Base-by-base conservation (phyloP, 2,113 vertebrate species). In the Thymallus thymallus region DNA sequence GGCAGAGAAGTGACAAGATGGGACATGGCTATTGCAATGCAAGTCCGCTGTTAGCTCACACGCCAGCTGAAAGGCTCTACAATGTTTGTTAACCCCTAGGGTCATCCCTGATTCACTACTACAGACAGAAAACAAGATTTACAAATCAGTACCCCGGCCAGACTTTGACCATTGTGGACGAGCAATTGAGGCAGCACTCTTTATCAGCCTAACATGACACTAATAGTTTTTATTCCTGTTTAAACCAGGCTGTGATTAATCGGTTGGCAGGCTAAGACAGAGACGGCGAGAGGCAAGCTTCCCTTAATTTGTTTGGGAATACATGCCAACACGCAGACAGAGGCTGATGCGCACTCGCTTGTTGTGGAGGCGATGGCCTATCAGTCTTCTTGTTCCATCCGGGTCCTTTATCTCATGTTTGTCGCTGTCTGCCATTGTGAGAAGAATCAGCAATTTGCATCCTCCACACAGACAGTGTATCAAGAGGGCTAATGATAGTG, bases 111-210 rank as follows among this genome's bases (percentile, higher is more conserved):
- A 98, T 96, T 98, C 96, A 97, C 95, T 96, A 92, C 93, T 90
- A 90, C 91, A 94, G 94, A 96, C 94, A 94, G 95, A 97, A 98
- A 98, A 98, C 95, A 96, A 95, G 96, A 98, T 97, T 96, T 95
- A 93, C 91, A 91, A 95, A 99, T 98, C 96, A 95, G 97, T 98
- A 97, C 92, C 88, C 94, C 94, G 93, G 93, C 92, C 93, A 94
- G 95, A 95, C 94, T 95, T 96, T 95, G 88, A 81, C 94, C 92
- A 94, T 93, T 93, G 92, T 91, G 91, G 93, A 80, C 94, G 92
- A 86, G 93, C 93, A 91, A 95, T 94, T 91, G 92, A 92, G 93
- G 90, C 93, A 93, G 94, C 95, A 95, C 93, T 95, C 95, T 95
- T 94, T 95, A 96, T 97, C 96, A 95, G 95, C 95, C 96, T 93